Percentiles rank a stretch among this genome's conserved stretches.
These are phyloP conservation scores for Caloenas nicobarica DNA, from an alignment of 2,113 vertebrate species.

Conservation along the genomic window DNA sequence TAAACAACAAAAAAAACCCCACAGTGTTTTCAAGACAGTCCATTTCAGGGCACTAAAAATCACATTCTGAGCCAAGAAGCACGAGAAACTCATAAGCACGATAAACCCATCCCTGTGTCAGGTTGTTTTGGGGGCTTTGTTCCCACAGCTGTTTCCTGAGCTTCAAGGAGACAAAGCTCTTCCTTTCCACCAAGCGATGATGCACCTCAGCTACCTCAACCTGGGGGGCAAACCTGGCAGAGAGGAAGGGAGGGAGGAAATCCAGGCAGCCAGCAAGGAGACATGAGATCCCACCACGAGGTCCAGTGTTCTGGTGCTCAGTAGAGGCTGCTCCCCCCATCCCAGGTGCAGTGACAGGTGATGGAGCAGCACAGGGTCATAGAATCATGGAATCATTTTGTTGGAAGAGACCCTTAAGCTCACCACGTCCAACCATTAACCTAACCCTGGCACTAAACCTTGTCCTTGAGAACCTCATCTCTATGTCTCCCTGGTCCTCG, in stretches of 20 bases:
- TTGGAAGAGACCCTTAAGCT: no score
- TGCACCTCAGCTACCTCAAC: background rate
- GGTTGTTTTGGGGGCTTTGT: background rate
- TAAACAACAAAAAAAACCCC: background rate
- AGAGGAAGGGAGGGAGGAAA: background rate
- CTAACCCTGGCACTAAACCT: no score
- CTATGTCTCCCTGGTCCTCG: no score
- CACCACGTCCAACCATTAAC: no score
- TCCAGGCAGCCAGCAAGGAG: background rate
- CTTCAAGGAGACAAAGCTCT: background rate
- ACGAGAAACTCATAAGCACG: background rate
- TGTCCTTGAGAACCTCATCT: no score
- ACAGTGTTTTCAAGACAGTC: background rate
- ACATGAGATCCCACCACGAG: fast-evolving
- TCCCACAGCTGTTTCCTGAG: background rate
- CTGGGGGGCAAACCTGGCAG: background rate
- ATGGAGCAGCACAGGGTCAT: background rate
- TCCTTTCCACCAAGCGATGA: background rate
- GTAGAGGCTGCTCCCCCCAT: fast-evolving
- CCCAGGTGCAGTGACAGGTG: background rate
- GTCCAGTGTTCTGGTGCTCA: background rate
- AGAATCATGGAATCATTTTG: no score
- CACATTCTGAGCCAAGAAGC: background rate
- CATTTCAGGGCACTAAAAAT: background rate
- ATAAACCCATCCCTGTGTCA: background rate